phyloP scores from a whole-genome alignment of 2,888 invertebrate genomes.

The Clanis bilineata region DNA sequence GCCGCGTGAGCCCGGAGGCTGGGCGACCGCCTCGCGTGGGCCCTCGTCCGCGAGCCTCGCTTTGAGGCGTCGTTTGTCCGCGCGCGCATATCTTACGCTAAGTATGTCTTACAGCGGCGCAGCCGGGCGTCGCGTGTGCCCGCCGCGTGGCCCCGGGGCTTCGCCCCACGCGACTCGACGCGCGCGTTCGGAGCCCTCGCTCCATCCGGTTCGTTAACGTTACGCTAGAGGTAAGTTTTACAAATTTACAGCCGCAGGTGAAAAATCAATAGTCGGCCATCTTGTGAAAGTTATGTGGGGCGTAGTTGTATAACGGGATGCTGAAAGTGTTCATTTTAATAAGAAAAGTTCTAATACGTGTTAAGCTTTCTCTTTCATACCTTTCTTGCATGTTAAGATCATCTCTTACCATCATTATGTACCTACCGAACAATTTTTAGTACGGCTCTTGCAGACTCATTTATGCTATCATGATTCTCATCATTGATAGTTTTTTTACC shows the following conservation, averaged over 20 bases:
- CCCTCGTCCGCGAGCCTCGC: conserved; percentile 64
- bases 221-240: conserved; percentile 69
- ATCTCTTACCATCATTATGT: not conserved
- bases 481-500: no score
- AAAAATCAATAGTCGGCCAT: conserved; percentile 70
- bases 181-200: conserved; percentile 80
- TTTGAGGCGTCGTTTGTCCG: conserved; percentile 45
- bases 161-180: conserved; percentile 64
- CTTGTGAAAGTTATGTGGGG: conserved; percentile 50
- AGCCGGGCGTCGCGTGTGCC: conserved; percentile 68
- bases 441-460: not conserved
- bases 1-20: conserved; percentile 74
- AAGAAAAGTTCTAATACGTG: not conserved
- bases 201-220: conserved; percentile 60
- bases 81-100: conserved; percentile 69
- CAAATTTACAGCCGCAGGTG: conserved; percentile 54
- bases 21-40: conserved; percentile 72
- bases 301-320: conserved; percentile 33
- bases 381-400: not conserved
- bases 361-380: not conserved
- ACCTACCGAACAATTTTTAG: not conserved
- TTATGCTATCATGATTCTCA: no score
- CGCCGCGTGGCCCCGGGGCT: conserved; percentile 70
- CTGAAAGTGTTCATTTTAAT: conserved; percentile 13
- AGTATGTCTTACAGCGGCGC: conserved; percentile 77